Evolutionary conservation across 92 coral and sea anemone genomes (phyloP), one percentile per base, ranked within the genome.

Genomic region (Heliopora coerulea): DNA sequence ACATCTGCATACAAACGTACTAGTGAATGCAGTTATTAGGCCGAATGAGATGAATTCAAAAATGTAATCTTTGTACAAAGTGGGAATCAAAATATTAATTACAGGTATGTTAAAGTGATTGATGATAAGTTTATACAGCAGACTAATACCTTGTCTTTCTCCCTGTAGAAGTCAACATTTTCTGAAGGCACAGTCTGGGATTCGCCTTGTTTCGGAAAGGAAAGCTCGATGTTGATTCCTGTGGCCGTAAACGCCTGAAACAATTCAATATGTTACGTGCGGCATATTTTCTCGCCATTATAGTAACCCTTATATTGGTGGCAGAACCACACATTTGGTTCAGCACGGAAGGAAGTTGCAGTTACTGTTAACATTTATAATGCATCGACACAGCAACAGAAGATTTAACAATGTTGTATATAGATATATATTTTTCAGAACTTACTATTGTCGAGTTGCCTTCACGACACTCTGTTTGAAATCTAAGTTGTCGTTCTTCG

Each of bases 381-480:
- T n/a, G n/a, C n/a, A n/a, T n/a, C n/a, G n/a, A n/a, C n/a, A n/a
- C n/a, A n/a, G n/a, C n/a, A n/a, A n/a, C 42, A 37, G 42, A 37
- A 37, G 11, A 37, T 37, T 37, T 37, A 37, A 11, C 4, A 37
- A 4, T 37, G 11, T 37, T 37, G 11, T 37, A 37, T 4, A 37
- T 37, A 37, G 11, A 37, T n/a, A n/a, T n/a, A n/a, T n/a, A n/a
- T n/a, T n/a, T n/a, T n/a, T n/a, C n/a, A 37, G 42, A 25, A 87
- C 99, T 95, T 62, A 95, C 99, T 48, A 95, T 77, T 11, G 84
- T 80, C 13, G 96, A 86, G 62, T 88, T 90, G 26, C 99, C 99
- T 48, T 95, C 96, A 3, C 97, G 84, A 24, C 89, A 85, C 86
- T 95, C 99, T 12, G 96, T 90, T 78, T 95, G 99, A 79, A 95